Percentiles rank a stretch among this genome's conserved stretches.
These are phyloP conservation scores for Empis stercorea DNA, from an alignment of 2,888 invertebrate genomes.

Conservation along the genomic window DNA sequence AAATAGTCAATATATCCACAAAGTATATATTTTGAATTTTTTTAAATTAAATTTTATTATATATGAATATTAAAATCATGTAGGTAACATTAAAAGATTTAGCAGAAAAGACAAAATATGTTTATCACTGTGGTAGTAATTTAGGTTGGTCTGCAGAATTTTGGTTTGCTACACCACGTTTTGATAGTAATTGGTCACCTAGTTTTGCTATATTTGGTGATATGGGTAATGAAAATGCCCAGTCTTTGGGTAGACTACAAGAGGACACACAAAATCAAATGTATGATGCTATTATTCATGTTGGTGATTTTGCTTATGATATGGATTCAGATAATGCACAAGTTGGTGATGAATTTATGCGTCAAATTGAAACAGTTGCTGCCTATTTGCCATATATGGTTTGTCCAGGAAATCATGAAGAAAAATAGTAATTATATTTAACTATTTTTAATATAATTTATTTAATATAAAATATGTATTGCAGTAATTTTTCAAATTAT, in stretches of 20 bases:
- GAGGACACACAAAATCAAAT: constrained; percentile 64
- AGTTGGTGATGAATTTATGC: constrained; percentile 88
- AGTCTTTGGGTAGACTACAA: constrained; percentile 70
- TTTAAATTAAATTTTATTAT: too few species aligned
- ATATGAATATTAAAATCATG: too few species aligned
- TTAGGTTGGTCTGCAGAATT: constrained; percentile 73
- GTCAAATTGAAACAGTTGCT: constrained; percentile 78
- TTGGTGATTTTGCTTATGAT: constrained; percentile 92
- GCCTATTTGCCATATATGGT: constrained; percentile 87
- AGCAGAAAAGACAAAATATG: constrained; percentile 48
- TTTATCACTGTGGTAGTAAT: constrained; percentile 70
- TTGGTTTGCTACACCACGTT: constrained; percentile 59
- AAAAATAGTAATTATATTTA: constrained; percentile 40
- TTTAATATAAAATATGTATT: background rate
- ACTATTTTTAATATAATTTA: background rate
- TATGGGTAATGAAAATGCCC: constrained; percentile 84
- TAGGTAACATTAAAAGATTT: constrained; percentile 47
- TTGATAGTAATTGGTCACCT: constrained; percentile 59
- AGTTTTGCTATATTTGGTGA: constrained; percentile 82
- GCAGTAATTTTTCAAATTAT: constrained; percentile 85
- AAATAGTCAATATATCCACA: constrained; percentile 63
- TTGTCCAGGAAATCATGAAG: constrained; percentile 86
- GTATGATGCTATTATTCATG: constrained; percentile 81
- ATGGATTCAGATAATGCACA: constrained; percentile 69
- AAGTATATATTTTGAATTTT: constrained; percentile 16